These are phyloP conservation scores for Smittia aterrima DNA, from an alignment of 2,888 invertebrate genomes.

Conservation along the genomic window DNA sequence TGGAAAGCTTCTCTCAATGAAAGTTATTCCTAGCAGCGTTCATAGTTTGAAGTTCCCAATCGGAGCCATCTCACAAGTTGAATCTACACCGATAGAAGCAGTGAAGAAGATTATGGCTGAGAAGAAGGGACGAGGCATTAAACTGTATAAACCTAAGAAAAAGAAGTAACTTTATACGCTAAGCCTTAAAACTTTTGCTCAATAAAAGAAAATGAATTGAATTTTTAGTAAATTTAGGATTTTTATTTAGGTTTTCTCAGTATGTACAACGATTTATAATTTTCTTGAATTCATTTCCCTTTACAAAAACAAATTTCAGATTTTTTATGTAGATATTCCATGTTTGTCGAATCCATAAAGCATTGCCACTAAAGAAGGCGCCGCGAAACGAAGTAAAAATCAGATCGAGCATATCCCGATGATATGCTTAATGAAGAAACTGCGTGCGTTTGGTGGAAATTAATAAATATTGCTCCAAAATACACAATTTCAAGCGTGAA, in stretches of 20 bases:
- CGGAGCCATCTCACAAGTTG: not conserved
- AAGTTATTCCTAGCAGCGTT: slow-evolving; percentile 12
- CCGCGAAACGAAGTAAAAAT: not conserved
- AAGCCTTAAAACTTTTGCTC: not conserved
- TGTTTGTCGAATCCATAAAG: not conserved
- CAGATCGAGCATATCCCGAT: not conserved
- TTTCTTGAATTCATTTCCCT: not conserved
- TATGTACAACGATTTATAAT: slow-evolving; percentile 31
- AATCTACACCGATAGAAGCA: slow-evolving; percentile 18
- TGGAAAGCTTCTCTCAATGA: slow-evolving; percentile 21
- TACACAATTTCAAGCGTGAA: not conserved
- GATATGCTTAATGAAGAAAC: not conserved
- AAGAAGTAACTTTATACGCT: not conserved
- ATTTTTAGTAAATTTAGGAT: slow-evolving; percentile 26
- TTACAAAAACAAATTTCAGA: not conserved
- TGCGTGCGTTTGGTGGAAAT: not conserved
- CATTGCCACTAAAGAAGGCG: not conserved
- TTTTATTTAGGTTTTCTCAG: slow-evolving; percentile 18
- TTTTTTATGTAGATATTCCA: not conserved
- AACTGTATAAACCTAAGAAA: slow-evolving; percentile 25
- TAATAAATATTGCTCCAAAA: not conserved
- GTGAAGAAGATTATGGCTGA: not conserved
- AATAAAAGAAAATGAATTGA: not conserved
- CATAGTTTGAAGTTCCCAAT: slow-evolving; percentile 34
- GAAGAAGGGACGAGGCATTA: not conserved